phyloP scores from a whole-genome alignment of 2,113 vertebrate species.

The Thinocorus orbignyianus region DNA sequence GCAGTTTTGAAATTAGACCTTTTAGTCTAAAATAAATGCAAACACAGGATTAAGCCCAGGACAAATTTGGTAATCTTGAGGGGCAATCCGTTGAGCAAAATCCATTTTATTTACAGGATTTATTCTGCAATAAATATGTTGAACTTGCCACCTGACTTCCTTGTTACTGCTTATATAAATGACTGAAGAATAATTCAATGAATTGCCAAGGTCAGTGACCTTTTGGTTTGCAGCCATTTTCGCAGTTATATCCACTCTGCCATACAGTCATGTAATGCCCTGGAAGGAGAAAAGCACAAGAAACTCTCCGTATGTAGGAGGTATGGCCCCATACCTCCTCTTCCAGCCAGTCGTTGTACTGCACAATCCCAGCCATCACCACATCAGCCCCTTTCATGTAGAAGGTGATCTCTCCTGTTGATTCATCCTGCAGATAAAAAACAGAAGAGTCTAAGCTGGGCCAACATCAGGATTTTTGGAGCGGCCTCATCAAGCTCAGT shows the following conservation, averaged over 20 bases:
- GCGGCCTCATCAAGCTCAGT: neutral
- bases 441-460: neutral
- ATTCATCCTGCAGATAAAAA: conserved; percentile 85
- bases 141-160: neutral
- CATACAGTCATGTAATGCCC: neutral
- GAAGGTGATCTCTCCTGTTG: conserved; percentile 93
- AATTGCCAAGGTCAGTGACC: neutral
- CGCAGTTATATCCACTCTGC: neutral
- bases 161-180: neutral
- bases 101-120: neutral
- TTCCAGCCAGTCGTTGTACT: conserved; percentile 98
- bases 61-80: neutral
- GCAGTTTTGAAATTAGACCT: neutral
- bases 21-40: neutral
- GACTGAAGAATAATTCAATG: neutral
- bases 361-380: conserved; percentile 95
- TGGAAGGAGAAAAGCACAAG: neutral
- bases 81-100: neutral
- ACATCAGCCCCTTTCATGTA: conserved; percentile 98
- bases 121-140: neutral
- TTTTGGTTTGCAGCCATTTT: neutral
- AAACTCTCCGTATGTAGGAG: accelerated
- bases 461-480: accelerated
- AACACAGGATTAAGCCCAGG: neutral
- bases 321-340: conserved; percentile 82